Percentiles rank a stretch among this genome's conserved stretches.
Evolutionary conservation across 2,797 vertebrate genomes (phyloP).

Genomic region (Notolabrus celidotus): DNA sequence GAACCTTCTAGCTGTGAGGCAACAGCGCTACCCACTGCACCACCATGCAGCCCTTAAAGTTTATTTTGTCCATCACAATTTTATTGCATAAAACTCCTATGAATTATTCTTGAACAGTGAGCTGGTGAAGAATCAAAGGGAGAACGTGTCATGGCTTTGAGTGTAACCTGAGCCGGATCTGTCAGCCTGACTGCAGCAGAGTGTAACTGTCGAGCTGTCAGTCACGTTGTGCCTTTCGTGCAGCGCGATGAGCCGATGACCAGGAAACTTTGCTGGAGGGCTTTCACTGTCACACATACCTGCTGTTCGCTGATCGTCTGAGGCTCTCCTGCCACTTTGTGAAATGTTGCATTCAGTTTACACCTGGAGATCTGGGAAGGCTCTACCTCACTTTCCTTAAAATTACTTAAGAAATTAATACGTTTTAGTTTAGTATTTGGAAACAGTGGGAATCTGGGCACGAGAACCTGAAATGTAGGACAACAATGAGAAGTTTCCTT

Average conservation of each 20-base stretch:
- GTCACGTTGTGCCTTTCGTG: constrained; percentile 17
- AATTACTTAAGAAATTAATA: too few species aligned
- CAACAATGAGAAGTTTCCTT: too few species aligned
- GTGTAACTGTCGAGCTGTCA: constrained; percentile 32
- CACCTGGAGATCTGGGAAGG: not conserved
- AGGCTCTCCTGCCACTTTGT: not conserved
- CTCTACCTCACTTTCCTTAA: too few species aligned
- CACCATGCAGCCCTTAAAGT: too few species aligned
- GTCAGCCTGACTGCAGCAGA: constrained; percentile 17
- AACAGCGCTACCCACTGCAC: too few species aligned
- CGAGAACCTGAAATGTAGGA: too few species aligned
- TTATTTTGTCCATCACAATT: too few species aligned
- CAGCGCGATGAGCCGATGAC: not conserved
- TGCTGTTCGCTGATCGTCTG: not conserved
- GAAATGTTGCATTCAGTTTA: not conserved
- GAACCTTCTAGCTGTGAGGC: too few species aligned
- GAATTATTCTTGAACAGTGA: constrained; percentile 10
- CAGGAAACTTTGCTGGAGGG: constrained; percentile 3
- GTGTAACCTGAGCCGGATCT: not conserved
- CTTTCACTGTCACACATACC: constrained; percentile 11
- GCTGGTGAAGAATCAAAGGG: constrained; percentile 13
- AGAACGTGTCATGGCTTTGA: not conserved
- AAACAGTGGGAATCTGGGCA: too few species aligned
- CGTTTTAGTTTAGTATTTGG: too few species aligned
- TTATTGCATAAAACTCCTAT: too few species aligned